A percentile compares a stretch with the other conserved stretches of the same genome.
Evolutionary conservation across 2,888 invertebrate species (phyloP).

Genomic region (Erebia epiphron): DNA sequence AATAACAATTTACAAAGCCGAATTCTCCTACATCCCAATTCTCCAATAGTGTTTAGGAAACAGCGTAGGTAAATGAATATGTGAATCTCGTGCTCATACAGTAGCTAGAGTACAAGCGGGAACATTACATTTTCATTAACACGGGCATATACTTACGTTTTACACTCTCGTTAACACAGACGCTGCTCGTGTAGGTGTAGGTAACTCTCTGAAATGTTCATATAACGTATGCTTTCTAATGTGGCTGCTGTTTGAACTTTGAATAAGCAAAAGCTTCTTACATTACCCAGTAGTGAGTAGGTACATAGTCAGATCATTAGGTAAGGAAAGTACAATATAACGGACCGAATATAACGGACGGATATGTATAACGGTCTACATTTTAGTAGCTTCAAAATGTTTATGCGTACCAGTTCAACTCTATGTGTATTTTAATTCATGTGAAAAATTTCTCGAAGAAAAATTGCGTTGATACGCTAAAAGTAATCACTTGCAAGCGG

Average conservation of each 20-base stretch:
- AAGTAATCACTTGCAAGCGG: too few species aligned
- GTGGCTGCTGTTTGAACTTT: neutral
- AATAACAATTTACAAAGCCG: neutral
- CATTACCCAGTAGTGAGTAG: neutral
- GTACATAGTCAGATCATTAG: neutral
- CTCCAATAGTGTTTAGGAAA: constrained; percentile 4
- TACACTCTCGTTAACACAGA: constrained; percentile 29
- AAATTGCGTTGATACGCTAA: too few species aligned
- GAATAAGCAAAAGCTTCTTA: constrained; percentile 4
- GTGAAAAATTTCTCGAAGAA: too few species aligned
- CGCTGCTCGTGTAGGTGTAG: constrained; percentile 24
- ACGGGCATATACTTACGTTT: constrained; percentile 28
- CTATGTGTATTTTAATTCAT: too few species aligned
- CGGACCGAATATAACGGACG: too few species aligned
- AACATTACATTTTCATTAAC: constrained; percentile 33
- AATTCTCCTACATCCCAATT: constrained; percentile 2
- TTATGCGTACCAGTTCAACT: too few species aligned
- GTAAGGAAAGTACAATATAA: too few species aligned
- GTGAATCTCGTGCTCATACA: constrained; percentile 1
- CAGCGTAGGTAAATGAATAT: constrained; percentile 8
- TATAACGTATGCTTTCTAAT: constrained; percentile 10
- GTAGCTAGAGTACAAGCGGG: constrained; percentile 15
- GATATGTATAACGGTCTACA: too few species aligned
- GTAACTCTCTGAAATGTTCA: constrained; percentile 16
- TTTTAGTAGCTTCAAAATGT: too few species aligned